A percentile compares a stretch with the other conserved stretches of the same genome.
Evolutionary conservation across 2,797 vertebrate genomes (phyloP).

Genomic region (Amazonetta brasiliensis): DNA sequence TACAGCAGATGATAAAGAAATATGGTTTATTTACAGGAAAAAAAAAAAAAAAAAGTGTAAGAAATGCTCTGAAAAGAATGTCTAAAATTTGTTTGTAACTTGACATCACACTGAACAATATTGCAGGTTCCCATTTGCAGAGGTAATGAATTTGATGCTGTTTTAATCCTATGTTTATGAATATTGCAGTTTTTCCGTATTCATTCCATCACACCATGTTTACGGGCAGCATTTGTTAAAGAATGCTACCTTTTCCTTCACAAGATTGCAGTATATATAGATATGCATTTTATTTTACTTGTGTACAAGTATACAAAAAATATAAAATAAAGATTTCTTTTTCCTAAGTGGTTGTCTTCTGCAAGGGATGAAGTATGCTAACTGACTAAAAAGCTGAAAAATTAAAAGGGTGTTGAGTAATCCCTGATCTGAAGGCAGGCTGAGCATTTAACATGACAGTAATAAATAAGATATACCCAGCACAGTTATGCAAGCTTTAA

Average conservation of each 20-base stretch:
- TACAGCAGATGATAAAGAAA: slow-evolving; percentile 82
- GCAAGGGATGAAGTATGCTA: neutral
- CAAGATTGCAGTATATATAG: slow-evolving; percentile 92
- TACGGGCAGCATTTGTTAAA: slow-evolving; percentile 89
- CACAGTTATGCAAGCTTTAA: neutral
- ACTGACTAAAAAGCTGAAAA: neutral
- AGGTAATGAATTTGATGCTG: slow-evolving; percentile 88
- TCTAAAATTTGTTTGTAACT: slow-evolving; percentile 69
- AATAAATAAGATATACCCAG: neutral
- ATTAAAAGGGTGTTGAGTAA: neutral
- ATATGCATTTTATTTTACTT: slow-evolving; percentile 99
- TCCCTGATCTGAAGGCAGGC: neutral
- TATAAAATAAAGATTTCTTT: slow-evolving; percentile 84
- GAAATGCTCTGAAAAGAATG: slow-evolving; percentile 62
- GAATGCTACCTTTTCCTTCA: slow-evolving; percentile 88
- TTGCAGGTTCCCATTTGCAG: slow-evolving; percentile 81
- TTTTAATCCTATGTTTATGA: slow-evolving; percentile 84
- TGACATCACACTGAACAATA: slow-evolving; percentile 48
- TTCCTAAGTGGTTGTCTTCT: slow-evolving; percentile 72
- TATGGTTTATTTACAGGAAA: slow-evolving; percentile 59
- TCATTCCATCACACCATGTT: slow-evolving; percentile 86
- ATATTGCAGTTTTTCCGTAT: slow-evolving; percentile 77
- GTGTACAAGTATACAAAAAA: slow-evolving; percentile 94
- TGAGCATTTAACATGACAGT: neutral
- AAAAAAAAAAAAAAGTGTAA: slow-evolving; percentile 76